These are phyloP conservation scores for Clavelina lepadiformis DNA, from an alignment of 23 tunicate genomes.

Conservation along the genomic window DNA sequence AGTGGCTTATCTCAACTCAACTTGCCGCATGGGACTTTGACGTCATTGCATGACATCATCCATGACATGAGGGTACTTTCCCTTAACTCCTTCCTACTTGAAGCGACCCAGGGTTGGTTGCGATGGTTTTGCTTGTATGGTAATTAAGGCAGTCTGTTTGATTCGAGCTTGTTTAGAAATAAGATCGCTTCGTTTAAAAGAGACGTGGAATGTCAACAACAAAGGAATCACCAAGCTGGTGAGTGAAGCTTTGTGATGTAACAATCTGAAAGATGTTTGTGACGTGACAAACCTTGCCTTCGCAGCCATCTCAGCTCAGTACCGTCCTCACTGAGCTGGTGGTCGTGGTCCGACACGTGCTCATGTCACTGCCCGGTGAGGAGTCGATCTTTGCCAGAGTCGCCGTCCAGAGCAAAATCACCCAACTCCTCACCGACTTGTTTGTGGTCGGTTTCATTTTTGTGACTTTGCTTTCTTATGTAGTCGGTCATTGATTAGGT, in stretches of 20 bases:
- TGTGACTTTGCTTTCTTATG: too few relatives aligned
- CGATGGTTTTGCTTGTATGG: too few relatives aligned
- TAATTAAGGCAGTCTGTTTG: neutral
- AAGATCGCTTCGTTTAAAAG: constrained; percentile 31
- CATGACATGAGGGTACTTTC: constrained; percentile 63
- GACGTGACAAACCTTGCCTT: neutral
- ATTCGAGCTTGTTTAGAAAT: constrained; percentile 5
- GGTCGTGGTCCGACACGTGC: constrained; percentile 43
- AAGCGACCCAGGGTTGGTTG: constrained; percentile 76
- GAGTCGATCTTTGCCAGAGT: constrained; percentile 60
- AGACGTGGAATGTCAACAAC: constrained; percentile 57
- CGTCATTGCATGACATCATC: constrained; percentile 62
- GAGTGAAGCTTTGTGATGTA: neutral
- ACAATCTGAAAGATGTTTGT: neutral
- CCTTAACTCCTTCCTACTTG: constrained; percentile 61
- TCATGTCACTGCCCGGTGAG: constrained; percentile 62
- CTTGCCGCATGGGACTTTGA: constrained; percentile 53
- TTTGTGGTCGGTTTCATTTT: constrained; percentile 38
- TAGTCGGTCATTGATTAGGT: too few relatives aligned
- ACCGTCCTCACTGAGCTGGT: constrained; percentile 24
- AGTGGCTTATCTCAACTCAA: constrained; percentile 47
- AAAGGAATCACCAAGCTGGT: constrained; percentile 62
- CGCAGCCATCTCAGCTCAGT: constrained; percentile 54
- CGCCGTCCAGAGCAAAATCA: constrained; percentile 54
- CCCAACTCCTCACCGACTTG: constrained; percentile 40